phyloP scores from a whole-genome alignment of 2,888 invertebrate genomes.

The Itoplectis maculator region DNA sequence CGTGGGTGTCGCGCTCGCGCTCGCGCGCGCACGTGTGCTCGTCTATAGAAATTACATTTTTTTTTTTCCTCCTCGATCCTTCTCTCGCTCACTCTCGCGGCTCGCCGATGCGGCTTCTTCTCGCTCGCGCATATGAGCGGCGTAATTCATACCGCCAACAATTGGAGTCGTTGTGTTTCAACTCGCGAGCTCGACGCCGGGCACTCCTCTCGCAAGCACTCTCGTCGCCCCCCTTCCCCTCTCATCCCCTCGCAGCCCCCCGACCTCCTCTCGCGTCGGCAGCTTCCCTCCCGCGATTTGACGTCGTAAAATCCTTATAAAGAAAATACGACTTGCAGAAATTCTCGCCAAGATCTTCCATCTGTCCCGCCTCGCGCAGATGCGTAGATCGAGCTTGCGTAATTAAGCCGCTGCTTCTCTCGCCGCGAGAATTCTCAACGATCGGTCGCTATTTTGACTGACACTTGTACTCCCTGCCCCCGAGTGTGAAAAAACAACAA shows the following conservation, averaged over 20 bases:
- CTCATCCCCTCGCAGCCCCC: neutral
- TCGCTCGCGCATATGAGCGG: conserved; percentile 59
- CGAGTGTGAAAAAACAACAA: conserved; percentile 21
- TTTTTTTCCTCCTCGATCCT: conserved; percentile 43
- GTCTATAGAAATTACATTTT: conserved; percentile 70
- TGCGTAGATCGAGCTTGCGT: conserved; percentile 54
- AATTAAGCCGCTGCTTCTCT: conserved; percentile 39
- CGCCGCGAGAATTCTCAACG: conserved; percentile 36
- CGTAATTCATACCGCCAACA: conserved; percentile 70
- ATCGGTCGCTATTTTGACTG: conserved; percentile 50
- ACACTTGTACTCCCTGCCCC: conserved; percentile 24
- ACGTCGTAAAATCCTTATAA: conserved; percentile 34
- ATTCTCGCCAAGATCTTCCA: conserved; percentile 35
- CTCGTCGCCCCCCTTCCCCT: neutral
- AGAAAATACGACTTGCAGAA: conserved; percentile 36
- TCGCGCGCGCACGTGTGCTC: conserved; percentile 50
- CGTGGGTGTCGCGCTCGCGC: conserved; percentile 70
- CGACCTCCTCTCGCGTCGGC: too few relatives aligned
- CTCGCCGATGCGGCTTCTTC: conserved; percentile 50
- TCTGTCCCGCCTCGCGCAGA: conserved; percentile 42
- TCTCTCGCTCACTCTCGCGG: conserved; percentile 30
- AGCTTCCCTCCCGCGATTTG: neutral
- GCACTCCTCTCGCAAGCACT: conserved; percentile 33
- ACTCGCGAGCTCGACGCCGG: conserved; percentile 49
- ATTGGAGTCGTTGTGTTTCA: conserved; percentile 68